phyloP scores from a whole-genome alignment of 2,113 vertebrate genomes.

The Chamaea fasciata region DNA sequence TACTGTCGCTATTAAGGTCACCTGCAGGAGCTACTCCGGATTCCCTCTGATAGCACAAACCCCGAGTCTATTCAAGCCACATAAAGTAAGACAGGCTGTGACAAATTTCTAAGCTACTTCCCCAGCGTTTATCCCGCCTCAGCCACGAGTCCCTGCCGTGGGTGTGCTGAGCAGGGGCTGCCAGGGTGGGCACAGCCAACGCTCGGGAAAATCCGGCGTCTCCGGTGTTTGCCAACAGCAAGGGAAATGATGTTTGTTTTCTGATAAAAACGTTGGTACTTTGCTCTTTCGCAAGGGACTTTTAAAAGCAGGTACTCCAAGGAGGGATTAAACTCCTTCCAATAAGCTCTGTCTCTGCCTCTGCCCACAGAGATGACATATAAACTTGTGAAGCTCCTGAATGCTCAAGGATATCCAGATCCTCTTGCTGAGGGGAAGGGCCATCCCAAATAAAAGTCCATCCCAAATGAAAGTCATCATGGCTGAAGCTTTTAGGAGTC shows the following conservation, averaged over 20 bases:
- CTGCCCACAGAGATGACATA: neutral
- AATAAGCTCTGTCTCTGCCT: neutral
- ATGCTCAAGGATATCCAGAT: neutral
- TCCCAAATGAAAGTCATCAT: neutral
- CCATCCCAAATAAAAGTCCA: neutral
- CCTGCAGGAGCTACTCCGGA: neutral
- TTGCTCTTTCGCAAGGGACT: slow-evolving; percentile 15
- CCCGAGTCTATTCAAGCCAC: neutral
- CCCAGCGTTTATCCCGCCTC: neutral
- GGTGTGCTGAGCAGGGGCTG: neutral
- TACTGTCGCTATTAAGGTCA: neutral
- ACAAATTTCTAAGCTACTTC: slow-evolving; percentile 18
- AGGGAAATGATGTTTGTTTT: slow-evolving; percentile 9
- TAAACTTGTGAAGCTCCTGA: neutral
- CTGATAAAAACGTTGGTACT: slow-evolving; percentile 39
- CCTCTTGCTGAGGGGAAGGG: neutral
- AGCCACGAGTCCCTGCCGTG: neutral
- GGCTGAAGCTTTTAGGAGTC: neutral
- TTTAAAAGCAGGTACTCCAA: neutral
- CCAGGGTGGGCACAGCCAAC: neutral
- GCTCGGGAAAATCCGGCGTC: neutral
- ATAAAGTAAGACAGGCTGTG: neutral
- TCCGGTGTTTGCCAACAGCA: neutral
- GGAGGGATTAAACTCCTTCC: slow-evolving; percentile 24
- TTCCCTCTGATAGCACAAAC: neutral